Evolutionary conservation across 92 coral and sea anemone genomes (phyloP).

Genomic region (Palythoa grandiflora): DNA sequence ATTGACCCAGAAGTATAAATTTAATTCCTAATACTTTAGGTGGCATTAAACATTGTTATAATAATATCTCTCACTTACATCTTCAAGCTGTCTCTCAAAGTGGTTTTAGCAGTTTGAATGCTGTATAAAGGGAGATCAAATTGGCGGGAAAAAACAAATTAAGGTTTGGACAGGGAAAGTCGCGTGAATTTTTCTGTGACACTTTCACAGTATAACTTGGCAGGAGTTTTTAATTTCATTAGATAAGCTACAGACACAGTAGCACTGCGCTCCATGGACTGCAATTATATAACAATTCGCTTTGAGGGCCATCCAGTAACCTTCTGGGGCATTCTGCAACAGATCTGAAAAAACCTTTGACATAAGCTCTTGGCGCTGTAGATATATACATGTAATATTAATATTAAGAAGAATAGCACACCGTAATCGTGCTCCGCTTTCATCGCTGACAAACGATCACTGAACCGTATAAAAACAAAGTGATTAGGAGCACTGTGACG

Average conservation of each 20-base stretch:
- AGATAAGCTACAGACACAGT: conserved; percentile 77
- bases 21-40: conserved; percentile 82
- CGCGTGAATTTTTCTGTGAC: conserved; percentile 59
- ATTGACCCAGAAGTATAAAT: conserved; percentile 78
- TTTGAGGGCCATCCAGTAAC: conserved; percentile 1
- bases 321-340: background rate
- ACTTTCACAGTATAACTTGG: conserved; percentile 56
- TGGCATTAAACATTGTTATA: conserved; percentile 67
- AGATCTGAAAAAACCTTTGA: background rate
- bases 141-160: background rate
- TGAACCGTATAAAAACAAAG: conserved; percentile 43
- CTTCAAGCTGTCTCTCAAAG: conserved; percentile 6
- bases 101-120: background rate
- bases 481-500: conserved; percentile 7
- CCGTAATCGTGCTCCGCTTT: conserved; percentile 2
- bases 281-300: conserved; percentile 60
- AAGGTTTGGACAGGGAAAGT: conserved; percentile 24
- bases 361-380: background rate
- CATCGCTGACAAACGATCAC: conserved; percentile 17
- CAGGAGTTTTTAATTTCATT: conserved; percentile 75
- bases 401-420: background rate
- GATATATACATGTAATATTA: background rate
- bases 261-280: conserved; percentile 57
- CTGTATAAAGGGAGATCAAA: too few relatives aligned
- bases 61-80: background rate